Evolutionary conservation across 2,888 invertebrate genomes (phyloP).

Genomic region (Diaperis boleti): DNA sequence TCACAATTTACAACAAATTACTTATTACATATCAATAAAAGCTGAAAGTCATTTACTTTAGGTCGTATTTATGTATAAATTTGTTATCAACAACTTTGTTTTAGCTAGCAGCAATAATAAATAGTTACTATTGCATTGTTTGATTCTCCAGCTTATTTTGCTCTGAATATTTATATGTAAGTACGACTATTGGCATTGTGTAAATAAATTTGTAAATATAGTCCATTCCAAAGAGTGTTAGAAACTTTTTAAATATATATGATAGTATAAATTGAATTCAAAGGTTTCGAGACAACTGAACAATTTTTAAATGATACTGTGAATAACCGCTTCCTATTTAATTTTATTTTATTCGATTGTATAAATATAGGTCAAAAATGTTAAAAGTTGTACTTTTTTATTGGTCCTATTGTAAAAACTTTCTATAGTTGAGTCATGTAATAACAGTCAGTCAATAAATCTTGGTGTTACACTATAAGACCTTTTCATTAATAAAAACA

Average conservation of each 20-base stretch:
- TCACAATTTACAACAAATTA: conserved; percentile 53
- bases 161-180: conserved; percentile 35
- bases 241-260: conserved; percentile 46
- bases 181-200: conserved; percentile 39
- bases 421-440: conserved; percentile 60
- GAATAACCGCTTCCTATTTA: conserved; percentile 52
- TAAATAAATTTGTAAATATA: conserved; percentile 51
- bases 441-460: conserved; percentile 59
- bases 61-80: conserved; percentile 41
- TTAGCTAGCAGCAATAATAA: conserved; percentile 36
- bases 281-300: conserved; percentile 54
- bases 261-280: conserved; percentile 42
- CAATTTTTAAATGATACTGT: conserved; percentile 47
- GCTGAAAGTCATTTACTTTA: conserved; percentile 28
- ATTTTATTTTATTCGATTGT: conserved; percentile 40
- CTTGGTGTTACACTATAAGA: conserved; percentile 54
- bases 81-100: conserved; percentile 21
- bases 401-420: conserved; percentile 55
- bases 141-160: conserved; percentile 1
- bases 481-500: background rate
- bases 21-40: conserved; percentile 42
- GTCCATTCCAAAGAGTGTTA: conserved; percentile 46
- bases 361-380: conserved; percentile 48
- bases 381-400: conserved; percentile 54
- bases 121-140: background rate